A percentile compares a stretch with the other conserved stretches of the same genome.
Evolutionary conservation across 2,888 invertebrate species (phyloP).

Genomic region (Empis stercorea): DNA sequence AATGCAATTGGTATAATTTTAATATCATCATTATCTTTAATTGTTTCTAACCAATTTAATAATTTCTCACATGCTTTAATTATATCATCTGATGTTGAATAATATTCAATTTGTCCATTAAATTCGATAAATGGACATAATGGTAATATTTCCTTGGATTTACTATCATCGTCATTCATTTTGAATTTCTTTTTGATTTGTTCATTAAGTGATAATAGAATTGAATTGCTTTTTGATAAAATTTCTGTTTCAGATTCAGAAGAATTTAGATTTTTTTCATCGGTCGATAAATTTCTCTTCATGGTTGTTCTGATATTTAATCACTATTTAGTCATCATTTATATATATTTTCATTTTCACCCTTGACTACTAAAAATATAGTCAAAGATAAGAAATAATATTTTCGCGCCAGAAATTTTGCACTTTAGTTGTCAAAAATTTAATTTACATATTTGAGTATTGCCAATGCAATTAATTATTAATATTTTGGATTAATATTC

Average conservation of each 20-base stretch:
- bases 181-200: neutral
- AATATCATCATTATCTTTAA: neutral
- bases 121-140: neutral
- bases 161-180: neutral
- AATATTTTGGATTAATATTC: too few relatives aligned
- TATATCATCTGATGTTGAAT: neutral
- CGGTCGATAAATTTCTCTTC: neutral
- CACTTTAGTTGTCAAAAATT: too few relatives aligned
- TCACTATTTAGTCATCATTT: too few relatives aligned
- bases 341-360: too few relatives aligned
- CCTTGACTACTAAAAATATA: too few relatives aligned
- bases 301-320: too few relatives aligned
- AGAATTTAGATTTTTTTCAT: neutral
- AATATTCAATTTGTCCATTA: neutral
- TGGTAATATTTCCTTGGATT: neutral
- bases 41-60: neutral
- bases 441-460: too few relatives aligned
- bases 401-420: too few relatives aligned
- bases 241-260: neutral
- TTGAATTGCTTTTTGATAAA: neutral
- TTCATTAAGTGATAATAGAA: neutral
- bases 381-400: too few relatives aligned
- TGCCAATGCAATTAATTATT: too few relatives aligned
- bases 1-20: constrained; percentile 44
- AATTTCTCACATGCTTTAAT: neutral